Evolutionary conservation across 1,140 invertebrate genomes (phyloP), one percentile per base, ranked within the genome.

Genomic region (Musca vetustissima): DNA sequence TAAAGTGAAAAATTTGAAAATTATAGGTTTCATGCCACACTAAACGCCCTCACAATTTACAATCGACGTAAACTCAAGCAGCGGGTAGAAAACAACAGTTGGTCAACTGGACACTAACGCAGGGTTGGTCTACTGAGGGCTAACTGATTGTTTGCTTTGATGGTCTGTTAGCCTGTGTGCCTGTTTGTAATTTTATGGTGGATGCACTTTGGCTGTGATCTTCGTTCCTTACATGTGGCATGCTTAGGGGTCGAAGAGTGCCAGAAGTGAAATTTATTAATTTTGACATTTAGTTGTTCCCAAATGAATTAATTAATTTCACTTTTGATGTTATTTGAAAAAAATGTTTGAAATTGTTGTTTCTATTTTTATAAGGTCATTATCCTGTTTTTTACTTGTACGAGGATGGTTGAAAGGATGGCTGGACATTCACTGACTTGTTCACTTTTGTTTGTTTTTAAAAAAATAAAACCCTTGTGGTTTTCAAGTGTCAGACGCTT

Each of bases 221-320:
- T 28, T 28, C 28, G 28, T 28, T 8, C 3, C 3, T 8, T 28
- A 28, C 28, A 28, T 28, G 28, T 28, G 28, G 3, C 8, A 8
- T 28, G 3, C 28, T 8, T 28, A 28, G 28, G 28, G 28, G 28
- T 28, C 8, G 28, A 8, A 3, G 28, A 28, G 28, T 43, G 36
- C 21, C 7, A 53, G 17, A 55, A 59, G 22, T 25, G 14, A 43
- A 48, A 52, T 59, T 65, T 65, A 68, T 64, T 61, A 64, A 59
- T 64, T 68, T 64, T 59, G 19, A 22, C 47, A 25, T 25, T 68
- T 64, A 28, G 67, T 59, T 69, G 49, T 69, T 69, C 67, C 67
- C 67, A 64, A 69, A 69, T 69, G 67, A 69, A 69, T 64, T 69
- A 59, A 69, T 69, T 67, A 64, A 64, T 64, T 52, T 48, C 47